Evolutionary conservation across 2,797 vertebrate species (phyloP).

Genomic region (Poecilia wingei): DNA sequence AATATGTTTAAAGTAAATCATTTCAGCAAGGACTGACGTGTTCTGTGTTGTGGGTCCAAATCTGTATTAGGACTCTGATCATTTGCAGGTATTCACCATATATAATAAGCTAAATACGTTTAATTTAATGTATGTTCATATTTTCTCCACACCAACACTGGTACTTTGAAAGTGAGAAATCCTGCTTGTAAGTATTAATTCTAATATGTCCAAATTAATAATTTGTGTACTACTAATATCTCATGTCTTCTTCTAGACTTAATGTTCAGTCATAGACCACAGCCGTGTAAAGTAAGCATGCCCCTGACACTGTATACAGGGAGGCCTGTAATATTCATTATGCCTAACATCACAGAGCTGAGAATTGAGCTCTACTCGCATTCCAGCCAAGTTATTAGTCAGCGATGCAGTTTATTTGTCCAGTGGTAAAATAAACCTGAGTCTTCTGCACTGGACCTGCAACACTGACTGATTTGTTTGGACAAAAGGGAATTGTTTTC

Average conservation of each 20-base stretch:
- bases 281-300: constrained; percentile 77
- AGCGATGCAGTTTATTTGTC: constrained; percentile 93
- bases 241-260: constrained; percentile 63
- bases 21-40: background rate
- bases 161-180: constrained; percentile 36
- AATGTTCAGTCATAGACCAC: constrained; percentile 67
- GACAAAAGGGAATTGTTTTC: constrained; percentile 84
- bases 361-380: constrained; percentile 82
- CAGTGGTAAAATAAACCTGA: constrained; percentile 91
- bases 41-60: background rate
- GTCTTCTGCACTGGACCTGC: constrained; percentile 65
- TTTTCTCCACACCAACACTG: constrained; percentile 11
- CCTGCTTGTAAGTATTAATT: constrained; percentile 27
- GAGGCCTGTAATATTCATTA: constrained; percentile 79
- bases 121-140: background rate
- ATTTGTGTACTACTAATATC: constrained; percentile 50
- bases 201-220: constrained; percentile 40
- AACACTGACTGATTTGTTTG: constrained; percentile 88
- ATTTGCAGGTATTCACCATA: background rate
- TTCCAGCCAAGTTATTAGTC: constrained; percentile 92
- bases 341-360: constrained; percentile 78
- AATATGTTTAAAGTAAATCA: background rate
- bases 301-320: constrained; percentile 69
- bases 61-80: background rate
- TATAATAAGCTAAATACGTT: background rate